Base-by-base conservation (phyloP, 2,113 vertebrate genomes). In the Vimba vimba region DNA sequence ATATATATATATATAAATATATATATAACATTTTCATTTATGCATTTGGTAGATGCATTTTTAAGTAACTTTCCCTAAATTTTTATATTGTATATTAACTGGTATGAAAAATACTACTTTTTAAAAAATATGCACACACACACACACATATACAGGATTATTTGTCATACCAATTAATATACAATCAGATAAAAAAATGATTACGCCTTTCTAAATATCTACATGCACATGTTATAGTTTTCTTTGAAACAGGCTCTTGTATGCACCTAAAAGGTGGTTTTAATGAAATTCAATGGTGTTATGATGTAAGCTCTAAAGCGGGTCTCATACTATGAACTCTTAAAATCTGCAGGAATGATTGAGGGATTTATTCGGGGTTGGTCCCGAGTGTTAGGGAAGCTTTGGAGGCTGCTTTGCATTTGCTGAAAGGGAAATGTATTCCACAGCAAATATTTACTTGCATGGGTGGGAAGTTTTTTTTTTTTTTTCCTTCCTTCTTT, bases 361-460 rank as follows among this genome's bases (percentile, higher is more conserved):
- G 23, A 47, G 39, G 59, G 78, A 80, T 80, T 80, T 80, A 45
- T 45, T 80, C 15, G 9, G 78, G 36, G 62, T 11, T 45, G 36
- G 36, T 64, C 78, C n/a, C 4, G n/a, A 60, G 30, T 84, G 90
- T 91, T 93, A 91, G 89, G 89, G 92, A 88, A 86, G 93, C 89
- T 94, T 93, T 90, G 74, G 55, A 74, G 78, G 84, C 86, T 86
- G 87, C 89, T 91, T 93, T 91, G 91, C 91, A 82, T 91, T 92
- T 85, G 89, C 84, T 87, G 25, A 81, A 57, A 33, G 77, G 73
- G 75, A 85, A 52, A 78, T 82, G 91, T 90, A 82, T 86, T 87
- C 88, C 39, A 52, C 87, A 74, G 88, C 66, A 92, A 91, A 92
- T 90, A 90, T 93, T 93, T 91, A 92, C 91, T 91, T 88, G 60